phyloP scores from a whole-genome alignment of 2,113 vertebrate genomes.

The Scartelaos histophorus region DNA sequence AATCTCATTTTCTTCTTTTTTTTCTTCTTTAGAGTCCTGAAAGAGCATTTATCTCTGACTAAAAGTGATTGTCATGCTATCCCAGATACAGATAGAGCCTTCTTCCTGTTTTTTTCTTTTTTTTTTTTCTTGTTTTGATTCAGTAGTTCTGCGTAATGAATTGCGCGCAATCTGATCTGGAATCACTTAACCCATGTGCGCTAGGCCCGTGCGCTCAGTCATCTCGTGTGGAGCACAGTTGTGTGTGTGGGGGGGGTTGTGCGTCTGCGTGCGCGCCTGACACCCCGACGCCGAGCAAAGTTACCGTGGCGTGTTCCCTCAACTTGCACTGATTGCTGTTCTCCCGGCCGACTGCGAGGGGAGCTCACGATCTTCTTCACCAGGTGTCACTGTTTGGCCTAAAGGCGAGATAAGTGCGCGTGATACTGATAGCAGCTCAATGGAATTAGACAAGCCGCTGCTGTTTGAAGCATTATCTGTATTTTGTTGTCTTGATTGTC shows the following conservation, averaged over 20 bases:
- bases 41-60: conserved; percentile 24
- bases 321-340: conserved; percentile 68
- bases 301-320: conserved; percentile 56
- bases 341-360: conserved; percentile 73
- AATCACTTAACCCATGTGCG: conserved; percentile 4
- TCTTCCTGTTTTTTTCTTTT: conserved; percentile 5
- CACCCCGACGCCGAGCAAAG: conserved; percentile 58
- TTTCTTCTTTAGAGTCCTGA: too few relatives aligned
- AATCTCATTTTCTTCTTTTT: not conserved
- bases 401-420: conserved; percentile 71
- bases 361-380: conserved; percentile 79
- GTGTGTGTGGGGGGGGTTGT: conserved; percentile 1
- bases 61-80: conserved; percentile 27
- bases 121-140: not conserved
- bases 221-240: not conserved
- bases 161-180: conserved; percentile 29
- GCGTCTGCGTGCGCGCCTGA: conserved; percentile 15
- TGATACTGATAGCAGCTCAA: conserved; percentile 69
- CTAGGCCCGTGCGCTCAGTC: conserved; percentile 4
- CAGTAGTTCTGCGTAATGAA: conserved; percentile 20
- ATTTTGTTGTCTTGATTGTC: conserved; percentile 40
- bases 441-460: conserved; percentile 61
- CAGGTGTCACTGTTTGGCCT: conserved; percentile 65
- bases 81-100: not conserved
- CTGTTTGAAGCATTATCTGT: conserved; percentile 55